phyloP scores from a whole-genome alignment of 2,888 invertebrate species.

The Drosophila paramelanica region DNA sequence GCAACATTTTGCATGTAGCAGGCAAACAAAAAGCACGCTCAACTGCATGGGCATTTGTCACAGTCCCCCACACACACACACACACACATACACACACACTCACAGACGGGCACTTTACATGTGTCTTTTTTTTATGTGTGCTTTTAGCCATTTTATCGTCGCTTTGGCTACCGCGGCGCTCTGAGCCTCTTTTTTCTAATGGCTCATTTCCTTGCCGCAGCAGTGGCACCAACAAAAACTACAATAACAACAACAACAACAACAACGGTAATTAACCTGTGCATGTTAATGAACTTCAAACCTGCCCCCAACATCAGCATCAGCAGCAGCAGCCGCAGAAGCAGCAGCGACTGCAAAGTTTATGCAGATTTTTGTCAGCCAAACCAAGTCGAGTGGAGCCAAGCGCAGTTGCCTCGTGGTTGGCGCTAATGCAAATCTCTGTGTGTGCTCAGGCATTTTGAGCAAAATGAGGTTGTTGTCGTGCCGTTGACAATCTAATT shows the following conservation, averaged over 20 bases:
- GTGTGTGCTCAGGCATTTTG: constrained; percentile 65
- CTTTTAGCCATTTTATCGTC: constrained; percentile 80
- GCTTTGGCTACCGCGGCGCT: constrained; percentile 78
- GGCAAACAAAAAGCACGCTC: constrained; percentile 60
- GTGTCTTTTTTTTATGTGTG: constrained; percentile 77
- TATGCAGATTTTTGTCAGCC: constrained; percentile 78
- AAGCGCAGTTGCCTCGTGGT: constrained; percentile 38
- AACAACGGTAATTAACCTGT: constrained; percentile 84
- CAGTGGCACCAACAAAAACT: constrained; percentile 31
- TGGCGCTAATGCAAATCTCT: constrained; percentile 81
- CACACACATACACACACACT: constrained; percentile 25
- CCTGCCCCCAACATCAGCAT: constrained; percentile 55
- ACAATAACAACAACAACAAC: constrained; percentile 51
- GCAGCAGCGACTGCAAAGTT: constrained; percentile 28
- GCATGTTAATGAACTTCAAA: constrained; percentile 83
- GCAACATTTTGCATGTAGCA: constrained; percentile 79
- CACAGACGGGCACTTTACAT: constrained; percentile 70
- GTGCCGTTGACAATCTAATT: constrained; percentile 84
- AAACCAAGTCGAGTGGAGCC: constrained; percentile 16
- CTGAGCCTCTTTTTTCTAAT: constrained; percentile 71
- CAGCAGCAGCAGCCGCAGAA: constrained; percentile 8
- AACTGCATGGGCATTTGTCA: constrained; percentile 74
- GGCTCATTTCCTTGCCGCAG: constrained; percentile 80
- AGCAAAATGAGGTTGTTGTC: constrained; percentile 83
- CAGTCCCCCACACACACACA: constrained; percentile 53